Percentiles rank a stretch among this genome's conserved stretches.
Conservation (phyloP, 2,888 invertebrate species). For the Eupithecia subumbrata region DNA sequence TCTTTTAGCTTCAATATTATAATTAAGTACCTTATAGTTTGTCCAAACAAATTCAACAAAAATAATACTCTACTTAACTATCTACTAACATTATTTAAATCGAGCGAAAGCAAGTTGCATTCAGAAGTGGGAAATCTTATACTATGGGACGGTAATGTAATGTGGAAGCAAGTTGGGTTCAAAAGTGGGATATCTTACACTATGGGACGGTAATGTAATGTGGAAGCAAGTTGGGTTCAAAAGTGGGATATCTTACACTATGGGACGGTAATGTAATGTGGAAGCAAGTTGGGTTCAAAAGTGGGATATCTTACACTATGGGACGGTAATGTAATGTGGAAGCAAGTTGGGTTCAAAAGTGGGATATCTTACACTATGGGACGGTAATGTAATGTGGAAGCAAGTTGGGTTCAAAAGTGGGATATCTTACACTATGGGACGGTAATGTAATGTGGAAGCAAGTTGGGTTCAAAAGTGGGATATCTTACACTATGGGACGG, state of each 20-base stretch:
- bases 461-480: too few species aligned
- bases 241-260: too few species aligned
- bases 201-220: not conserved
- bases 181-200: not conserved
- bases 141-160: too few species aligned
- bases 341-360: not conserved
- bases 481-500: too few species aligned
- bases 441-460: not conserved
- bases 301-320: not conserved
- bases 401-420: not conserved
- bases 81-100: not conserved
- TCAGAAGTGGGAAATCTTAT: too few species aligned
- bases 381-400: not conserved
- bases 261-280: too few species aligned
- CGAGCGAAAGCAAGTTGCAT: not conserved
- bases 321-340: too few species aligned
- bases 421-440: not conserved
- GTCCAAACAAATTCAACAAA: not conserved
- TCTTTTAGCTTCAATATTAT: not conserved
- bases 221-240: too few species aligned
- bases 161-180: not conserved
- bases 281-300: not conserved
- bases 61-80: not conserved
- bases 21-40: not conserved
- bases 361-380: constrained; percentile 1